These are phyloP conservation scores for Temnothorax unifasciatus DNA, from an alignment of 2,888 invertebrate species.

Conservation along the genomic window DNA sequence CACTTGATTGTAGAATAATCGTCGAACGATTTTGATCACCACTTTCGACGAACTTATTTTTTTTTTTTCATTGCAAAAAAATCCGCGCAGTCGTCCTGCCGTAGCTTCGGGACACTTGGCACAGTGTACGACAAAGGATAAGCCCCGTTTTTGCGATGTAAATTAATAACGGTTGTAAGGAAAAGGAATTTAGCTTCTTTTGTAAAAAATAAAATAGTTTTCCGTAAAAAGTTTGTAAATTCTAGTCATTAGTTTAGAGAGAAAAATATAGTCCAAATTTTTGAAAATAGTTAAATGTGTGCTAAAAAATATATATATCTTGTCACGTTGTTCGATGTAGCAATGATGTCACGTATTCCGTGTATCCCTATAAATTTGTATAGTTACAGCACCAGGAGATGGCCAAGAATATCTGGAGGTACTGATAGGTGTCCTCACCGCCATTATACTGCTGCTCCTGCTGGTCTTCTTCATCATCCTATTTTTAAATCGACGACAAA, in stretches of 20 bases:
- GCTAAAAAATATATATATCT: background rate
- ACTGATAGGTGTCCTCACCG: conserved; percentile 89
- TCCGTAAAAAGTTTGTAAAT: conserved; percentile 42
- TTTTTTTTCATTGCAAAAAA: conserved; percentile 69
- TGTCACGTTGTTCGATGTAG: background rate
- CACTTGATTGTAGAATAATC: conserved; percentile 67
- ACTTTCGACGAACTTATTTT: conserved; percentile 66
- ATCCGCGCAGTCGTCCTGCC: conserved; percentile 59
- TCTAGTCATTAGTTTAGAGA: conserved; percentile 45
- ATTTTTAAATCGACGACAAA: conserved; percentile 88
- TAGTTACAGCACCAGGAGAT: conserved; percentile 88
- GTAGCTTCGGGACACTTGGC: conserved; percentile 48
- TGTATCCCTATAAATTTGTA: conserved; percentile 49
- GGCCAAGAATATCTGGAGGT: conserved; percentile 89
- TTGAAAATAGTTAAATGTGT: background rate
- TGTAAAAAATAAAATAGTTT: conserved; percentile 61
- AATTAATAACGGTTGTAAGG: conserved; percentile 60
- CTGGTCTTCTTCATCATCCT: conserved; percentile 89
- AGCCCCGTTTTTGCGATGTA: conserved; percentile 8
- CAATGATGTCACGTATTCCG: background rate
- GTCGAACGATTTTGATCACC: conserved; percentile 65
- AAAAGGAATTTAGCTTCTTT: conserved; percentile 45
- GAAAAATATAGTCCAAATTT: background rate
- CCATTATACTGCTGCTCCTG: conserved; percentile 89
- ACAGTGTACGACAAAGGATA: conserved; percentile 15